These are phyloP conservation scores for Drosophila peninsularis DNA, from an alignment of 2,888 invertebrate species.

Conservation along the genomic window DNA sequence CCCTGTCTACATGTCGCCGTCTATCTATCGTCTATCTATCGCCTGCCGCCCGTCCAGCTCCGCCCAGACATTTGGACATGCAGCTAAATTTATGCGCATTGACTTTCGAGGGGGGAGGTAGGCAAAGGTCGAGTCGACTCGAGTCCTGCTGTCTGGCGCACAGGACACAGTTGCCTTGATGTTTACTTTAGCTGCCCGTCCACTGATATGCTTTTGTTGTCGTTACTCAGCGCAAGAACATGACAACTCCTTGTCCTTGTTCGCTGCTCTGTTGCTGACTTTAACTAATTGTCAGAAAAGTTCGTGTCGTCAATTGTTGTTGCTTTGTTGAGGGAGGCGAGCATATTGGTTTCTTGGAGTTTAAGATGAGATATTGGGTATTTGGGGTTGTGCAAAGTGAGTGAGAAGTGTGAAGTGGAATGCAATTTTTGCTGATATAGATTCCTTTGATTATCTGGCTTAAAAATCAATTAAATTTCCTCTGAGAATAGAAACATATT, in stretches of 20 bases:
- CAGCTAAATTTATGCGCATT: slow-evolving; percentile 60
- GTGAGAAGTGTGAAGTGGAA: too few species aligned
- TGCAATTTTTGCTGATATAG: too few species aligned
- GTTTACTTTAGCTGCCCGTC: slow-evolving; percentile 57
- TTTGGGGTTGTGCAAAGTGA: too few species aligned
- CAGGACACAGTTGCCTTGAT: slow-evolving; percentile 16
- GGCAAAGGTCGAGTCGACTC: slow-evolving; percentile 14
- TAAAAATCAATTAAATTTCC: too few species aligned
- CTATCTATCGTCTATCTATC: slow-evolving; percentile 49
- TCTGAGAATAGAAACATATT: too few species aligned
- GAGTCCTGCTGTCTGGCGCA: slow-evolving; percentile 13
- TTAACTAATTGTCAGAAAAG: slow-evolving; percentile 27
- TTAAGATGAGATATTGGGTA: neutral
- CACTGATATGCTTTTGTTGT: slow-evolving; percentile 67
- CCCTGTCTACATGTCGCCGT: slow-evolving; percentile 52
- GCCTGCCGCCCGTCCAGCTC: slow-evolving; percentile 1
- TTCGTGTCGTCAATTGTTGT: slow-evolving; percentile 32
- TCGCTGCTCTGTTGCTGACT: slow-evolving; percentile 20
- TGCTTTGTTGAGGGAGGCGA: neutral
- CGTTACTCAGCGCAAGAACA: slow-evolving; percentile 48
- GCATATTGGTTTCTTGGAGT: neutral
- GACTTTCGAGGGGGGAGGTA: slow-evolving; percentile 22
- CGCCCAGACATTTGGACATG: slow-evolving; percentile 48
- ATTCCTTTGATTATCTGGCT: too few species aligned
- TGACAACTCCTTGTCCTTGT: slow-evolving; percentile 42